Evolutionary conservation across 64 coral and sea anemone genomes (phyloP), one percentile per base, ranked within the genome.

Genomic region (Actinia equina): DNA sequence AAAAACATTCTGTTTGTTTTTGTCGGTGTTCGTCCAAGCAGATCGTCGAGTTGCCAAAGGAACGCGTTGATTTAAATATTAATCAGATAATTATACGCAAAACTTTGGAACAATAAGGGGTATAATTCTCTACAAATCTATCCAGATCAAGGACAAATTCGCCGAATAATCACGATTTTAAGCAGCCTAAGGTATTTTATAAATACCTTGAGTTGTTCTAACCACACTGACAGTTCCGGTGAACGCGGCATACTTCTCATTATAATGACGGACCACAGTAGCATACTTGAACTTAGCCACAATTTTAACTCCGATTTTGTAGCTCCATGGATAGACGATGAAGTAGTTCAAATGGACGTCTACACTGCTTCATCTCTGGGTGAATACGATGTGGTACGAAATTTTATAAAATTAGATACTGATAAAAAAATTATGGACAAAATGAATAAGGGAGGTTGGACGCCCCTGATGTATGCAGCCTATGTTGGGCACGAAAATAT

Each of bases 391-490:
- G 87, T 83, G 23, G 91, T 96, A 8, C 87, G 41, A 17, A 85
- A 91, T 44, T 45, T 88, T 64, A 65, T 96, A 27, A 83, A 87
- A 42, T 86, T 88, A 8, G 91, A 90, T 79, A 84, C 83, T 45
- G 61, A 85, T 41, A 25, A 9, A 0, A 53, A 71, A 2, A n/a
- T 26, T 19, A 77, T 93, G 51, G 88, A 96, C 70, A 84, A 76
- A n/a, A n/a, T 51, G 11, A 96, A 96, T 56, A 74, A 46, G 3
- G 85, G 85, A 4, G 94, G 94, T 22, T 96, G 94, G 94, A 93
- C 94, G 42, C 91, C 94, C 0, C 80, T 96, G 3, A 96, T 96
- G 94, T 96, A 96, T 58, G 94, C 94, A 58, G 91, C 91, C 26
- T 96, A 96, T 88, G 91, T 96, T 17, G 94, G 94, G 19, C 94